Evolutionary conservation across 2,888 invertebrate genomes (phyloP).

Genomic region (Ecdyonurus torrentis): DNA sequence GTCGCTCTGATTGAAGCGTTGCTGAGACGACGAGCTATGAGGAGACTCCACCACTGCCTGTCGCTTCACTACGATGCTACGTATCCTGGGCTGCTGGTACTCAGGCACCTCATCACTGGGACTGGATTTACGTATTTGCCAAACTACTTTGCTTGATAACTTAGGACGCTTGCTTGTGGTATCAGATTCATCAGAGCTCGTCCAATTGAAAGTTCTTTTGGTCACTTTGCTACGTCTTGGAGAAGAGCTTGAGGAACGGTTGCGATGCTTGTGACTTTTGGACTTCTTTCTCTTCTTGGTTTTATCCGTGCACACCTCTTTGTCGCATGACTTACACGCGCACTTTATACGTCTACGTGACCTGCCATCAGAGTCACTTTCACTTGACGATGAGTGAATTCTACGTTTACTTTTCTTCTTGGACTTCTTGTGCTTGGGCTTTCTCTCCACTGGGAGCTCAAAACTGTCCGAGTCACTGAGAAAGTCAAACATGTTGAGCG

Average conservation of each 20-base stretch:
- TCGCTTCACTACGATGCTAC: neutral
- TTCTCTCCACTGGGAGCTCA: too few relatives aligned
- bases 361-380: neutral
- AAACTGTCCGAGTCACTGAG: too few relatives aligned
- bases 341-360: too few relatives aligned
- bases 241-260: neutral
- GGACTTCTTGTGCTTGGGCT: neutral
- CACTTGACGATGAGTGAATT: neutral
- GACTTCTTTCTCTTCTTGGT: constrained; percentile 1
- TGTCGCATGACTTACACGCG: too few relatives aligned
- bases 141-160: neutral
- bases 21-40: neutral
- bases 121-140: neutral
- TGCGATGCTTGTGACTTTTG: constrained; percentile 6
- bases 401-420: neutral
- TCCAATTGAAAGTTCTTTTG: neutral
- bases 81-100: neutral
- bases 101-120: neutral
- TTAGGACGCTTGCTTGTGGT: neutral
- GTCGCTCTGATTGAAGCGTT: neutral
- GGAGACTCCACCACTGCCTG: neutral
- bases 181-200: neutral
- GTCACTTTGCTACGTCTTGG: neutral
- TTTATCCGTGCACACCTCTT: neutral
- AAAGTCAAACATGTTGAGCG: too few relatives aligned